A percentile compares a stretch with the other conserved stretches of the same genome.
Conservation (phyloP, 2,113 vertebrate genomes). For the Manacus vitellinus region DNA sequence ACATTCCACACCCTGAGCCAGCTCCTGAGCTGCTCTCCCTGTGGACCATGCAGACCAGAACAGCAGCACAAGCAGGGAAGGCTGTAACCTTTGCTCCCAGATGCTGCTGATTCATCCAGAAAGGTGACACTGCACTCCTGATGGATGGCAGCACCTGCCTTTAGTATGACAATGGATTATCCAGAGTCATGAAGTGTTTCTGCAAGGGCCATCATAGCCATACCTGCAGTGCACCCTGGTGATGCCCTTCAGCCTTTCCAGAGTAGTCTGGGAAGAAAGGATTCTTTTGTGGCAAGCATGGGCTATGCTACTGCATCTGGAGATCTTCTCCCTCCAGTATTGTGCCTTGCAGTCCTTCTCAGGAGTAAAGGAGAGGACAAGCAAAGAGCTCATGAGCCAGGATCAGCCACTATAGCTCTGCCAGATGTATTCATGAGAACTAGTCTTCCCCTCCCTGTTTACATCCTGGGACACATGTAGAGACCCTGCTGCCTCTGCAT, state of each 20-base stretch:
- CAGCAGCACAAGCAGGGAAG: background rate
- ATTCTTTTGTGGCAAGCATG: background rate
- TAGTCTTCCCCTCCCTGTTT: background rate
- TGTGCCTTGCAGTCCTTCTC: background rate
- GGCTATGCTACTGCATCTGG: background rate
- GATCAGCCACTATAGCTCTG: background rate
- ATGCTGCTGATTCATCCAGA: background rate
- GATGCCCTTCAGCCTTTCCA: background rate
- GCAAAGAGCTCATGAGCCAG: background rate
- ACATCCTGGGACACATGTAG: background rate
- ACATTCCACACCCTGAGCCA: background rate
- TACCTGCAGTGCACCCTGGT: background rate
- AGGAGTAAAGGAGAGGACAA: background rate
- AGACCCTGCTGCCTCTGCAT: background rate
- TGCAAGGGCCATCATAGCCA: rapidly evolving
- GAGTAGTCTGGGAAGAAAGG: background rate
- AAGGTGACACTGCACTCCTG: background rate
- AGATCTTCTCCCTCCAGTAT: background rate
- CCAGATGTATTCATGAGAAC: rapidly evolving
- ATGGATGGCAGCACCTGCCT: background rate
- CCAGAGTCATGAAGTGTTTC: background rate
- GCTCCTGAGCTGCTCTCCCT: background rate
- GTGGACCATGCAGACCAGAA: background rate
- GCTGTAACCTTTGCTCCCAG: background rate
- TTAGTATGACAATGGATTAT: background rate